phyloP scores from a whole-genome alignment of 2,888 invertebrate species.

The Deilephila porcellus region DNA sequence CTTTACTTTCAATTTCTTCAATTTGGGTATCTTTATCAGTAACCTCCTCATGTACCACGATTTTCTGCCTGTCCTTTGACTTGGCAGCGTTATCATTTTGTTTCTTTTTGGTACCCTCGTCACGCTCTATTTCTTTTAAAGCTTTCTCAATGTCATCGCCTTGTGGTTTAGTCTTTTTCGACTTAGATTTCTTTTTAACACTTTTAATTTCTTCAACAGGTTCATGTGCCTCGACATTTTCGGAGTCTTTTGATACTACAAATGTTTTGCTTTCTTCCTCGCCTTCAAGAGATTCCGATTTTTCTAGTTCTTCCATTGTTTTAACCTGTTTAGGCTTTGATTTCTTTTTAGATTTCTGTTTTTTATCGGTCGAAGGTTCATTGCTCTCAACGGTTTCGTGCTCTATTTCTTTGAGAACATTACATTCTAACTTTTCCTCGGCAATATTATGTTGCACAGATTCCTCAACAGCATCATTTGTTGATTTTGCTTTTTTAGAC shows the following conservation, averaged over 20 bases:
- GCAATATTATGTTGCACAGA: not conserved
- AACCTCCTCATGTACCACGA: not conserved
- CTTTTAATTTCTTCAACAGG: conserved; percentile 50
- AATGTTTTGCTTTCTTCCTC: not conserved
- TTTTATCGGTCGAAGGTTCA: conserved; percentile 3
- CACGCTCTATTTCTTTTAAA: conserved; percentile 60
- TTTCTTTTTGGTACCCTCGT: conserved; percentile 55
- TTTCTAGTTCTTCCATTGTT: conserved; percentile 30
- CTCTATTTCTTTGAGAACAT: conserved; percentile 29
- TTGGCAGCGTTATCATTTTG: conserved; percentile 48
- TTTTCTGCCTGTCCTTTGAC: conserved; percentile 40
- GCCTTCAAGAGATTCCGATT: conserved; percentile 24
- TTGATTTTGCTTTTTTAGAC: conserved; percentile 40
- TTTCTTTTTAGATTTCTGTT: conserved; percentile 48
- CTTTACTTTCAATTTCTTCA: not conserved
- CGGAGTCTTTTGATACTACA: not conserved
- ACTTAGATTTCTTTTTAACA: conserved; percentile 64
- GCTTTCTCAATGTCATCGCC: conserved; percentile 63
- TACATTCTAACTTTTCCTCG: conserved; percentile 18
- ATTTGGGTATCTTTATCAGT: conserved; percentile 28
- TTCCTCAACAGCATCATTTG: conserved; percentile 33
- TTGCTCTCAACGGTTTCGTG: not conserved
- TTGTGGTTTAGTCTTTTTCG: conserved; percentile 57
- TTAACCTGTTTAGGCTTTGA: conserved; percentile 42
- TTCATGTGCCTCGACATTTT: conserved; percentile 32